Percentiles rank a stretch among this genome's conserved stretches.
phyloP scores from a whole-genome alignment of 92 coral and sea anemone genomes.

The Micromussa lordhowensis region DNA sequence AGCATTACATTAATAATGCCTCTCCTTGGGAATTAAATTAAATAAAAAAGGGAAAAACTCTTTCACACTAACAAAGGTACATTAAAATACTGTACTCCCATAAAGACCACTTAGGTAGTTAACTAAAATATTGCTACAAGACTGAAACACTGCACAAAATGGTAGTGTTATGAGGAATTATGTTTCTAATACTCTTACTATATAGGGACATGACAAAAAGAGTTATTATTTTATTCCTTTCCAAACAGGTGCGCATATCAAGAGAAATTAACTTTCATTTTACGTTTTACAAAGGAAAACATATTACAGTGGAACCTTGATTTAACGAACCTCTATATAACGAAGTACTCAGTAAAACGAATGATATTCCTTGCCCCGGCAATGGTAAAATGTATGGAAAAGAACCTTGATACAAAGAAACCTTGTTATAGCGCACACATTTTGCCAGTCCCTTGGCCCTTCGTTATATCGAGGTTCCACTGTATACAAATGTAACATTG shows the following conservation, averaged over 20 bases:
- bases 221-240: neutral
- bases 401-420: no score
- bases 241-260: neutral
- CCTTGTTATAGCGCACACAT: no score
- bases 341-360: no score
- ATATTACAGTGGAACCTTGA: no score
- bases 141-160: neutral
- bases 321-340: no score
- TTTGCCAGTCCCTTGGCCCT: no score
- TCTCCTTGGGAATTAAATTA: constrained; percentile 22
- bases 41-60: neutral
- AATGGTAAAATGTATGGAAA: no score
- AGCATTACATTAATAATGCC: neutral
- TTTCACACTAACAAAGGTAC: neutral
- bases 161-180: neutral
- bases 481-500: no score
- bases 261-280: no score
- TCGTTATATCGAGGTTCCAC: no score
- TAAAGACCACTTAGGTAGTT: neutral
- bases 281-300: no score
- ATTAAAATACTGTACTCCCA: neutral
- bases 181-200: neutral
- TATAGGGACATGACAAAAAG: neutral
- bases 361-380: no score
- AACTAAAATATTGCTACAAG: neutral